Base-by-base conservation (phyloP, 2,888 invertebrate species). In the Hyles lineata region DNA sequence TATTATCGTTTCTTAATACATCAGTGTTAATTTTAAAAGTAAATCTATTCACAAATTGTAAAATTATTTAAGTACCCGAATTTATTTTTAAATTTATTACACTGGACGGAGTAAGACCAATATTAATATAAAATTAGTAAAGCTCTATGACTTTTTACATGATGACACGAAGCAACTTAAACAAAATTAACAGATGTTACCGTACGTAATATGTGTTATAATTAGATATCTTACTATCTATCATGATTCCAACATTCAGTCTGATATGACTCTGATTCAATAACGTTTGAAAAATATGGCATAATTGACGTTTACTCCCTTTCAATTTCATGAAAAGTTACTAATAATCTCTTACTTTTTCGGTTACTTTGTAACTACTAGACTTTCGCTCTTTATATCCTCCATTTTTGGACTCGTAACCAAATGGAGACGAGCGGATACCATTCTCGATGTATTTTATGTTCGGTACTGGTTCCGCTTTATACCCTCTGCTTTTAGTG, bases 401-500 rank as follows among this genome's bases (percentile, higher is more conserved):
- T 21, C 90, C 93, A 76, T 92, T 93, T 79, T 91, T 92, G 23
- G 87, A 79, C 75, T 94, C 93, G 73, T 90, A 92, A 50, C 84
- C 86, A 21, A 87, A 85, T 19, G 90, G 88, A 2, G 88, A 84
- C 9, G 88, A 82, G 82, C 95, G 90, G 77, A 89, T 81, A 73
- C 95, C 92, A 78, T 95, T 92, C 79, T 96, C 96, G 72, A 96
- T 94, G 83, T 96, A 96, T 81, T 96, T 95, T 19, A 94, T 81
- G 77, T 88, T 90, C 15, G 91, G 79, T 75, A 92, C 80, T 52
- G 94, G 92, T 77, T 95, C 95, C 17, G 91, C 91, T 80, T 95
- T 92, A 81, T 94, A 95, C 7, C 93, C 93, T 76, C 95, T 93
- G 85, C 96, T 96, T 83, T 96, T 96, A 29, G 96, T 96, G 67